Conservation (phyloP, 2,888 invertebrate genomes). For the Eledone cirrhosa region DNA sequence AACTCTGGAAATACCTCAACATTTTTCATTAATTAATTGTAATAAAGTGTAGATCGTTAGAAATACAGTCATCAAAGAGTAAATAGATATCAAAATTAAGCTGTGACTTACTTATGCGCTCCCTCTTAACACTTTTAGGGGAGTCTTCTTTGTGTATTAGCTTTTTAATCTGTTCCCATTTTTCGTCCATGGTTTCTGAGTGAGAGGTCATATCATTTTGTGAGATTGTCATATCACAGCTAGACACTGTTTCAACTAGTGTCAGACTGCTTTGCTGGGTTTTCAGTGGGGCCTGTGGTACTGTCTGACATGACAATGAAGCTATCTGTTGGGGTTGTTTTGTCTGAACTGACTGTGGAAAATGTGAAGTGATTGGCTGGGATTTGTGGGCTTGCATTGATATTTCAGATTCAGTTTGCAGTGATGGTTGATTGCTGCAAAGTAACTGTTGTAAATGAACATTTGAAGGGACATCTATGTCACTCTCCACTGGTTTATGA, state of each 20-base stretch:
- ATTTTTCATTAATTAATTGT: too few relatives aligned
- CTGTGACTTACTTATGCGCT: conserved; percentile 12
- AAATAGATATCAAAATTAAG: too few relatives aligned
- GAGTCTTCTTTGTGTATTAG: conserved; percentile 21
- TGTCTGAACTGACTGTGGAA: not conserved
- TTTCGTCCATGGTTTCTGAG: conserved; percentile 11
- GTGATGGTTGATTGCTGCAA: not conserved
- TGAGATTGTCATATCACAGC: not conserved
- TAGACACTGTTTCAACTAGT: not conserved
- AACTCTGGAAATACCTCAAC: too few relatives aligned
- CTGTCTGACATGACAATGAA: not conserved
- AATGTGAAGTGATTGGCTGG: too few relatives aligned
- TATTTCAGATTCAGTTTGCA: not conserved
- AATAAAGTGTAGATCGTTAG: too few relatives aligned
- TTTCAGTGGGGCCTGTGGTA: not conserved
- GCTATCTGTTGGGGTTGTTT: not conserved
- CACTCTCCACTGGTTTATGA: not conserved
- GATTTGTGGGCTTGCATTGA: too few relatives aligned
- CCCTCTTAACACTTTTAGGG: conserved; percentile 18
- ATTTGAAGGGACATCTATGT: conserved; percentile 5
- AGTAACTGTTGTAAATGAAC: conserved; percentile 11
- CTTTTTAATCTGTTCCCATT: conserved; percentile 22
- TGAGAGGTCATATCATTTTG: not conserved
- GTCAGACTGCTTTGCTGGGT: not conserved
- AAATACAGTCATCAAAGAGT: too few relatives aligned